Base-by-base conservation (phyloP, 2,113 vertebrate genomes). In the Tautogolabrus adspersus region DNA sequence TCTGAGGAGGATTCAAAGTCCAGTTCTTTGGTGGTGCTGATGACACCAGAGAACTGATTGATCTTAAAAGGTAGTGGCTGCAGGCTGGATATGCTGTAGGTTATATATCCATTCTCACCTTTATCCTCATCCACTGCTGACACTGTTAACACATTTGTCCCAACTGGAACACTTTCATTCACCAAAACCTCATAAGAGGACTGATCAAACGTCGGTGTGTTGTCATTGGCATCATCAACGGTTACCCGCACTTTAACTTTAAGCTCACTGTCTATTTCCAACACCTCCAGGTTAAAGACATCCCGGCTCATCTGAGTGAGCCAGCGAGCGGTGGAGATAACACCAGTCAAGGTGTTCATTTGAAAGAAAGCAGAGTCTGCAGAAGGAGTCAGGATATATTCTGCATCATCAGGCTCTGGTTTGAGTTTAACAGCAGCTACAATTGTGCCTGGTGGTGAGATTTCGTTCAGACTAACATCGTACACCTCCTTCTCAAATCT, bases 51-150 rank as follows among this genome's bases (percentile, higher is more conserved):
- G 91, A 99, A 99, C 87, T 99, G 98, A 84, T 99, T 98, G 79
- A 99, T 96, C 72, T 93, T 90, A 87, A 99, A 99, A 0, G 98
- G 98, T 4, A 99, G 75, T 0, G 94, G 78, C 84, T 95, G 95
- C 57, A 97, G 84, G 81, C 95, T 98, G 66, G 96, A 96, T 69
- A 99, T 96, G 82, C 96, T 99, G 26, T 98, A 99, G 0, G 98
- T 99, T 68, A 99, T 98, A 59, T 99, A 99, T 34, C 98, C 97
- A 10, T 99, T 99, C 90, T 99, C 98, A 49, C 98, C 98, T 72
- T 91, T 93, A 66, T 99, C 98, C 55, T 92, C 93, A 81, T 99
- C 98, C 16, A 88, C 92, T 37, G 98, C 98, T 2, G 95, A 96
- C 60, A 99, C 94, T 0, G 90, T 79, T 74, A 99, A 83, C 52